Evolutionary conservation across 92 coral and sea anemone genomes (phyloP), one percentile per base, ranked within the genome.

Genomic region (Porites lobata): DNA sequence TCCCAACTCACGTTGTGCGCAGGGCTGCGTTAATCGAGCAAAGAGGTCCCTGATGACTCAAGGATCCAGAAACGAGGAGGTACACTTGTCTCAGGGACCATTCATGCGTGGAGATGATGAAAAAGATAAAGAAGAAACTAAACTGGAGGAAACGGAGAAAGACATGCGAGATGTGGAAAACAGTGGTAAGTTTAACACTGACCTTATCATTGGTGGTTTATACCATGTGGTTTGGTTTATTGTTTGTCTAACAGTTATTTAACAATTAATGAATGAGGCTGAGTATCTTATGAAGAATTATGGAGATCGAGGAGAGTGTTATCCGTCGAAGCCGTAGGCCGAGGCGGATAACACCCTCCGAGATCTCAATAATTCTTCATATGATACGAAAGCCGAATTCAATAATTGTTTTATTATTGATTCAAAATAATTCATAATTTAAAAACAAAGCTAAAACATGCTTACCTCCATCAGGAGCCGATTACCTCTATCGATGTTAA

Each of bases 1-100:
- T 78, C 52, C 19, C 7, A 32, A 75, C 79, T 90, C 94, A 9
- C 75, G 72, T 26, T 90, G 94, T 76, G 78, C 78, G 6, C 78
- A 73, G 63, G 78, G 78, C 57, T 73, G 78, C 21, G 9, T 73
- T 22, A 7, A 17, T 2, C 59, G 78, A 15, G 21, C 59, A 15
- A 73, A 53, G 61, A 50, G 78, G 62, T 73, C 78, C 15, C 78
- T 73, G 10, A 7, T n/a, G 38, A 72, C 77, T 32, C 53, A 72
- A 32, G 57, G 43, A 22, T 26, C 77, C 11, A 50, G 15, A 0
- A 61, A 73, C 18, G 78, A 73, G 29, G 78, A 73, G 78, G 50
- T 47, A 7, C 20, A 19, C 17, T 38, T 73, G 62, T 58, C 78
- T 19, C 57, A 73, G 58, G 78, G 78, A 38, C 78, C 78, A 11